phyloP scores from a whole-genome alignment of 2,888 invertebrate genomes.

The Catocala nupta region DNA sequence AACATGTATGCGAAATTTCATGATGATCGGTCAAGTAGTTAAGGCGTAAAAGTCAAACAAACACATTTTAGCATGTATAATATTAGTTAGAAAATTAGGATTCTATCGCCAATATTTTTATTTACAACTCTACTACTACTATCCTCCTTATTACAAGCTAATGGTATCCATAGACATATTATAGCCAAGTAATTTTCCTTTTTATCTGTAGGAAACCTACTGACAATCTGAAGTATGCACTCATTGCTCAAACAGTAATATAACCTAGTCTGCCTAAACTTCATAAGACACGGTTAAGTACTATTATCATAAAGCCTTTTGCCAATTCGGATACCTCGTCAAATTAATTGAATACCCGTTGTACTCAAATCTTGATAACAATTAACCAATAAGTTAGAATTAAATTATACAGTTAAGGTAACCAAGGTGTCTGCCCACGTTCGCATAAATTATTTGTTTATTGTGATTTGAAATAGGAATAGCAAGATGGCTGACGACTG shows the following conservation, averaged over 20 bases:
- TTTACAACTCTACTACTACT: too few species aligned
- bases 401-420: constrained; percentile 9
- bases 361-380: constrained; percentile 38
- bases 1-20: too few species aligned
- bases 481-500: background rate
- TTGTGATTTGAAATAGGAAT: constrained; percentile 10
- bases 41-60: too few species aligned
- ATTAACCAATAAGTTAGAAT: constrained; percentile 27
- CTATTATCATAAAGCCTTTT: constrained; percentile 32
- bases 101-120: too few species aligned
- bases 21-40: too few species aligned
- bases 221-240: constrained; percentile 2
- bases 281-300: constrained; percentile 21
- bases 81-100: too few species aligned
- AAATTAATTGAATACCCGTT: constrained; percentile 25
- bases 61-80: too few species aligned
- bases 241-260: constrained; percentile 9
- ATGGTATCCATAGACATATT: too few species aligned
- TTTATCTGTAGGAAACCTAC: too few species aligned
- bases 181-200: too few species aligned
- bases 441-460: constrained; percentile 6
- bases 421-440: constrained; percentile 3
- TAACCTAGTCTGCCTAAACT: constrained; percentile 12
- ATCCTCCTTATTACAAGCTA: too few species aligned
- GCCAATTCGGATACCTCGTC: constrained; percentile 17